A percentile compares a stretch with the other conserved stretches of the same genome.
phyloP scores from a whole-genome alignment of 2,113 vertebrate genomes.

The Budorcas taxicolor region DNA sequence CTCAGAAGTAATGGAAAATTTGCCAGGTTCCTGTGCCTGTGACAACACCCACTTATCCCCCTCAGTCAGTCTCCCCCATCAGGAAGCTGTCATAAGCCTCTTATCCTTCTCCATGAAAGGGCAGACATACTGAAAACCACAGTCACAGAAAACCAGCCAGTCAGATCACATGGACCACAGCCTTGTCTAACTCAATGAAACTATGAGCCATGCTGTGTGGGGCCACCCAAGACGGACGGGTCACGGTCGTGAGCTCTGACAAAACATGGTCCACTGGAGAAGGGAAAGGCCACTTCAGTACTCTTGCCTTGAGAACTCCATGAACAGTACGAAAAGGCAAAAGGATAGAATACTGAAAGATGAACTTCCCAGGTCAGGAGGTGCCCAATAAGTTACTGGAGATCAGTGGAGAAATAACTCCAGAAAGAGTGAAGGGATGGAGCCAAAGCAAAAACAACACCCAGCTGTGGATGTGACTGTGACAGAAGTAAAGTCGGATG shows the following conservation, averaged over 20 bases:
- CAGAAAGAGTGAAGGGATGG: neutral
- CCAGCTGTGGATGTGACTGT: neutral
- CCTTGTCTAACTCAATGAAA: neutral
- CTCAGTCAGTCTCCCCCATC: neutral
- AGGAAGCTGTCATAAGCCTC: neutral
- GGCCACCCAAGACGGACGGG: rapidly evolving
- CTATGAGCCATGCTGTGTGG: neutral
- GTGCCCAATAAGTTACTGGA: neutral
- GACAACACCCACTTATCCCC: neutral
- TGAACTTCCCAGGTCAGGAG: neutral
- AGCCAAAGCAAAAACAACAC: neutral
- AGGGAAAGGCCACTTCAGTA: neutral
- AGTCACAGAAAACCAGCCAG: neutral
- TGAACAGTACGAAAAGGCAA: neutral
- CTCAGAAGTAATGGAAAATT: neutral
- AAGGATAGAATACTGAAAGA: neutral
- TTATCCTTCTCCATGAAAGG: neutral
- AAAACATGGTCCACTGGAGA: neutral
- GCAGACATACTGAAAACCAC: neutral
- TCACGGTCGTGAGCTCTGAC: neutral
- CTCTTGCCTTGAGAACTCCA: neutral
- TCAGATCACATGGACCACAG: neutral
- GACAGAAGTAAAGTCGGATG: rapidly evolving
- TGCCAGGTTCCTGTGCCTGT: neutral
- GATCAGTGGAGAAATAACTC: neutral